Evolutionary conservation across 2,888 invertebrate species (phyloP), one percentile per base, ranked within the genome.

Genomic region (Dinocampus coccinellae): DNA sequence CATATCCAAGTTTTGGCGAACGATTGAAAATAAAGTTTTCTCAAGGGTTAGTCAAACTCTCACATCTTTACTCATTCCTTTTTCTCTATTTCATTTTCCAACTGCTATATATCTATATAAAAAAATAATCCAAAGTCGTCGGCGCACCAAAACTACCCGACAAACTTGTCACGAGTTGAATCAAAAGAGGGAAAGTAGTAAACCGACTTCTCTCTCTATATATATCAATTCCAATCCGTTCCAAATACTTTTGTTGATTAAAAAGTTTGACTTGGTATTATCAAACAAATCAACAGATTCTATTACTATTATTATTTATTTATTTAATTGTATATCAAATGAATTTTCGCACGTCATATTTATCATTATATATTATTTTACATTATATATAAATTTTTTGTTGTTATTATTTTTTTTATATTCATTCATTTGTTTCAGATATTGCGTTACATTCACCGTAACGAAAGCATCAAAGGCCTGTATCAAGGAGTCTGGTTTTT

Each of bases 361-460:
- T 53, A 39, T 39, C n/a, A 39, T 13, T 39, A n/a, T 39, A 7
- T n/a, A n/a, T n/a, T n/a, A n/a, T n/a, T n/a, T n/a, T n/a, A n/a
- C n/a, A n/a, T n/a, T n/a, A n/a, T n/a, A n/a, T n/a, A n/a, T n/a
- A n/a, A n/a, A n/a, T n/a, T n/a, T n/a, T n/a, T n/a, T n/a, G n/a
- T n/a, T n/a, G n/a, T n/a, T n/a, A n/a, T n/a, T n/a, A n/a, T n/a
- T n/a, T n/a, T n/a, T n/a, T n/a, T n/a, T n/a, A n/a, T n/a, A n/a
- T n/a, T n/a, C n/a, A n/a, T 72, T 70, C 80, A 77, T 78, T 84
- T 82, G 72, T 91, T 92, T 42, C 92, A 96, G 97, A 87, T 96
- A 97, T 87, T 95, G 95, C 87, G 94, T 95, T 2, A 93, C 93
- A 84, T 96, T 94, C 84, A 93, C 95, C 87, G 92, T 97, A 69